These are phyloP conservation scores for Apistogramma diplotaenia DNA, from an alignment of 2,113 vertebrate species.

Conservation along the genomic window DNA sequence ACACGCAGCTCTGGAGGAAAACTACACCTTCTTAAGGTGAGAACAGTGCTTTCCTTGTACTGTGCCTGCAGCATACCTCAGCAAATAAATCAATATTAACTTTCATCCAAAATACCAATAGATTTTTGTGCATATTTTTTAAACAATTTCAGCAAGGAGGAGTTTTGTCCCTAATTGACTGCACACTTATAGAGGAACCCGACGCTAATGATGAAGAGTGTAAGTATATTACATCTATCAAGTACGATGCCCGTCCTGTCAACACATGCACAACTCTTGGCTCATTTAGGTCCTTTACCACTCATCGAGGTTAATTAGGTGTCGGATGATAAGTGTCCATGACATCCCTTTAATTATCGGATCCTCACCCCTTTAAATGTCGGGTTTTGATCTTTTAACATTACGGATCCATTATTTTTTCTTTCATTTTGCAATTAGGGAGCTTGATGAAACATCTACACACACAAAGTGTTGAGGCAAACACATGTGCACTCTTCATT, in stretches of 20 bases:
- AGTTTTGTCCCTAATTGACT: slow-evolving; percentile 93
- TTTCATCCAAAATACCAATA: not conserved
- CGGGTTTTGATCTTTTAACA: slow-evolving; percentile 61
- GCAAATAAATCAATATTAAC: not conserved
- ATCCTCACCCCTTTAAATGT: slow-evolving; percentile 65
- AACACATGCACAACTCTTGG: not conserved
- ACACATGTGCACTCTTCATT: not conserved
- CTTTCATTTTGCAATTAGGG: not conserved
- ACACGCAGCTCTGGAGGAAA: slow-evolving; percentile 98
- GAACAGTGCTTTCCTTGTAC: not conserved
- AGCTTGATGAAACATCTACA: not conserved
- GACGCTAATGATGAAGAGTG: slow-evolving; percentile 91
- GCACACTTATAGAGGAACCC: slow-evolving; percentile 93
- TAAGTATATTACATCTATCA: slow-evolving; percentile 75
- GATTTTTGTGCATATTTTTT: not conserved
- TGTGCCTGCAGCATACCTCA: not conserved
- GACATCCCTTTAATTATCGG: slow-evolving; percentile 65
- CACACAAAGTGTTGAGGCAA: not conserved
- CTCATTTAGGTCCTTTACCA: slow-evolving; percentile 25
- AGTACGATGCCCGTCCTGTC: not conserved
- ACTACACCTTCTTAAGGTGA: slow-evolving; percentile 95
- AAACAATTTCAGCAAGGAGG: slow-evolving; percentile 88
- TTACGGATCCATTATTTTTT: slow-evolving; percentile 25
- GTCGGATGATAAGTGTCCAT: slow-evolving; percentile 57
- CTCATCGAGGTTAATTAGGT: slow-evolving; percentile 72